phyloP scores from a whole-genome alignment of 2,888 invertebrate species.

The Rhingia campestris region DNA sequence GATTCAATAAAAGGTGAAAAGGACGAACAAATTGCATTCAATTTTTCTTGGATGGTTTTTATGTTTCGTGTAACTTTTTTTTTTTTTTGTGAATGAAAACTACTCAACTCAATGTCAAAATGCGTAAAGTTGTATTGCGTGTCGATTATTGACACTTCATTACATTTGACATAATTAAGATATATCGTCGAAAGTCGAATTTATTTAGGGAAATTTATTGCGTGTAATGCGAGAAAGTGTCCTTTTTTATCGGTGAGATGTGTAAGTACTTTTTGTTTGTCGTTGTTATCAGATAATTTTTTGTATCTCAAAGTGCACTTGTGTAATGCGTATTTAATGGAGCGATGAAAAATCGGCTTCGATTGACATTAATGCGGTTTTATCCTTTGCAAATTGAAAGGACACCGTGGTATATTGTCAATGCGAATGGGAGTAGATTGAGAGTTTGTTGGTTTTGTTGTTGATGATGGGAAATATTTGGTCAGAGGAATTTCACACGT shows the following conservation, averaged over 20 bases:
- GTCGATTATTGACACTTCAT: constrained; percentile 76
- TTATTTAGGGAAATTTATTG: constrained; percentile 66
- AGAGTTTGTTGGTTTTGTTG: no score
- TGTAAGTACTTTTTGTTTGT: constrained; percentile 6
- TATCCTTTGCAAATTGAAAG: constrained; percentile 36
- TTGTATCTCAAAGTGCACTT: constrained; percentile 45
- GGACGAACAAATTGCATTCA: constrained; percentile 71
- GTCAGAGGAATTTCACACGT: constrained; percentile 68
- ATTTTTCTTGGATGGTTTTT: not conserved
- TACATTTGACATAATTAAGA: constrained; percentile 76
- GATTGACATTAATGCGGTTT: constrained; percentile 61
- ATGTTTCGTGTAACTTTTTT: constrained; percentile 18
- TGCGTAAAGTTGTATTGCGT: constrained; percentile 54
- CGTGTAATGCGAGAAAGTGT: constrained; percentile 57
- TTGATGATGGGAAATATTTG: constrained; percentile 62
- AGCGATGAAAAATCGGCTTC: constrained; percentile 46
- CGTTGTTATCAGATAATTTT: constrained; percentile 3
- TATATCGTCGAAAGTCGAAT: constrained; percentile 43
- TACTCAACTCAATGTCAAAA: constrained; percentile 41
- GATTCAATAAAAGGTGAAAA: constrained; percentile 60
- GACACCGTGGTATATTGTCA: not conserved
- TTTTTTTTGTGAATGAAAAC: constrained; percentile 35
- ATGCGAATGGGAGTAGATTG: not conserved
- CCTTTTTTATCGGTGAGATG: constrained; percentile 25
- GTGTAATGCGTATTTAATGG: constrained; percentile 70